Evolutionary conservation across 2,113 vertebrate species (phyloP), one percentile per base, ranked within the genome.

Genomic region (Xenopus laevis): DNA sequence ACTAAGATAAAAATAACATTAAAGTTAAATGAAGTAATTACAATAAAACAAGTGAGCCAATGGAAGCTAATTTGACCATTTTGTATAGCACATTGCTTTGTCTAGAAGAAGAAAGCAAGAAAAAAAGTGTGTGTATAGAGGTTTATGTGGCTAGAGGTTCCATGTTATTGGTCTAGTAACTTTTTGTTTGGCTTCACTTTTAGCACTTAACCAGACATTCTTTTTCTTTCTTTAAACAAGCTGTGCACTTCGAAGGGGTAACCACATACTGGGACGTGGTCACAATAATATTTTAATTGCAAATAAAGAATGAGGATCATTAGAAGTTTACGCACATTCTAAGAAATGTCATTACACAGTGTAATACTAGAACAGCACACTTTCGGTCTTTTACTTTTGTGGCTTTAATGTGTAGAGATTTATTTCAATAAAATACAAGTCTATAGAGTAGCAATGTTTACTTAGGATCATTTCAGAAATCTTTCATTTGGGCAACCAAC

Each of bases 111-210:
- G 10, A 15, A 40, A 66, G 18, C 17, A 33, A 71, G 30, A 10
- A 11, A n/a, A 33, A 55, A 16, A 15, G 13, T 62, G n/a, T n/a
- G 27, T 17, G 59, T 65, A 65, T 13, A 60, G 57, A 74, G 55
- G 65, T 74, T 74, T 74, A 27, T 67, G 21, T 15, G 55, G 64
- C 57, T 47, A 50, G 44, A 33, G 53, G 11, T 53, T 66, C 17
- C 21, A 12, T 23, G 65, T 61, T 52, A 62, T 21, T 62, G 45
- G 18, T 60, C 33, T 50, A 58, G 59, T 50, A 74, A 67, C 66
- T 74, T 47, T 27, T 21, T 66, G 21, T 40, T 12, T 58, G 47
- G 8, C 12, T 74, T 60, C 50, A 6, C 23, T 50, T 50, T 50
- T 20, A 66, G 10, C 13, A 15, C 2, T 21, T 30, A 21, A 59